Conservation (phyloP, 2,888 invertebrate genomes). For the Tineola bisselliella region DNA sequence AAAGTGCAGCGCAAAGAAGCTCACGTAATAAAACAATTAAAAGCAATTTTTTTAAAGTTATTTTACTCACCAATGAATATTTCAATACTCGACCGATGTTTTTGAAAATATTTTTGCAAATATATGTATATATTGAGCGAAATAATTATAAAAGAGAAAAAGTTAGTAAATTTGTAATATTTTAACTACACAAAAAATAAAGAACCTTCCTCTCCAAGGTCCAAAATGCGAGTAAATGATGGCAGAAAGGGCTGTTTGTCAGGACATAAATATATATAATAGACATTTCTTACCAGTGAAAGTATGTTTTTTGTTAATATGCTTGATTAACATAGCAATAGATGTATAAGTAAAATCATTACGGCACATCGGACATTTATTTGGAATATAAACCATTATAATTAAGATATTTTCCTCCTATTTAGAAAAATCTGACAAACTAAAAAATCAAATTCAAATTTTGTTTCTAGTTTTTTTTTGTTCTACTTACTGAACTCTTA, state of each 20-base stretch:
- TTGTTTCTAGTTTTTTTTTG: neutral
- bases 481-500: no score
- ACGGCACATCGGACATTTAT: neutral
- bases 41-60: no score
- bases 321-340: neutral
- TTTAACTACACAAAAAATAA: neutral
- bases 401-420: neutral
- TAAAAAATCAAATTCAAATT: neutral
- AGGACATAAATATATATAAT: neutral
- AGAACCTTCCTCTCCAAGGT: neutral
- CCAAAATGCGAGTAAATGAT: neutral
- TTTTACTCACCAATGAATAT: no score
- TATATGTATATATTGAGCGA: no score
- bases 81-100: no score
- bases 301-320: neutral
- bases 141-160: no score
- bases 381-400: slow-evolving; percentile 1
- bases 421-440: neutral
- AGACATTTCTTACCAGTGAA: neutral
- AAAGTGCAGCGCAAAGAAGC: neutral
- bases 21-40: neutral
- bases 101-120: no score
- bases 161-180: no score
- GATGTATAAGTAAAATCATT: neutral
- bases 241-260: neutral